Conservation (phyloP, 2,113 vertebrate genomes). For the Rhineura floridana region DNA sequence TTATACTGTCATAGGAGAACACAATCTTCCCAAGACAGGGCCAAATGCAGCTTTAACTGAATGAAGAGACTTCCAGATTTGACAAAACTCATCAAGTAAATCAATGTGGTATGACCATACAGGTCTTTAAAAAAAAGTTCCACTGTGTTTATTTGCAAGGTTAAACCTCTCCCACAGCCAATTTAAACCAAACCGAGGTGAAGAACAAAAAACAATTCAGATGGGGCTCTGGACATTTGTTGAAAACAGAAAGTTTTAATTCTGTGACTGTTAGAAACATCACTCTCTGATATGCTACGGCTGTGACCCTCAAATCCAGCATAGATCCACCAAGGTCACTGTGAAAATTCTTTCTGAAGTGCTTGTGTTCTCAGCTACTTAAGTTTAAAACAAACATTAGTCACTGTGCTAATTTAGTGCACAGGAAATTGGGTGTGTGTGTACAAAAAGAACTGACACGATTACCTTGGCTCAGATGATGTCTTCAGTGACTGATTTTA, state of each 20-base stretch:
- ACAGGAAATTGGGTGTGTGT: not conserved
- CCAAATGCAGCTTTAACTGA: conserved; percentile 61
- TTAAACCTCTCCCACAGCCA: conserved; percentile 33
- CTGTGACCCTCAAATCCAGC: not conserved
- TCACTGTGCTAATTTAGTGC: not conserved
- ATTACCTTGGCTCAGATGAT: not conserved
- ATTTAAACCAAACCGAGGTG: conserved; percentile 35
- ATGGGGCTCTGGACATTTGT: conserved; percentile 42
- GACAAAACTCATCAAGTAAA: conserved; percentile 32
- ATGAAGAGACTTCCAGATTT: conserved; percentile 45
- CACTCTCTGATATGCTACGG: not conserved
- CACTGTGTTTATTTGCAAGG: conserved; percentile 47
- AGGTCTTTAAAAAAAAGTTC: conserved; percentile 48
- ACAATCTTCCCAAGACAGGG: conserved; percentile 45
- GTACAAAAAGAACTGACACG: not conserved
- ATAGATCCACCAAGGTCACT: not conserved
- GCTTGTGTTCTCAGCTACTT: not conserved
- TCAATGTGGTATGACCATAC: conserved; percentile 6
- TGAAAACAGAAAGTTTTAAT: conserved; percentile 17
- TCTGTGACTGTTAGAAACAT: not conserved
- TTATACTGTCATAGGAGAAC: conserved; percentile 10
- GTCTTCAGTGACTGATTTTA: not conserved
- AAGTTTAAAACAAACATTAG: not conserved
- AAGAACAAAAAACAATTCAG: conserved; percentile 38
- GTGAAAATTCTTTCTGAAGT: not conserved